Conservation (phyloP, 1,140 invertebrate species). For the Meloidogyne floridensis region DNA sequence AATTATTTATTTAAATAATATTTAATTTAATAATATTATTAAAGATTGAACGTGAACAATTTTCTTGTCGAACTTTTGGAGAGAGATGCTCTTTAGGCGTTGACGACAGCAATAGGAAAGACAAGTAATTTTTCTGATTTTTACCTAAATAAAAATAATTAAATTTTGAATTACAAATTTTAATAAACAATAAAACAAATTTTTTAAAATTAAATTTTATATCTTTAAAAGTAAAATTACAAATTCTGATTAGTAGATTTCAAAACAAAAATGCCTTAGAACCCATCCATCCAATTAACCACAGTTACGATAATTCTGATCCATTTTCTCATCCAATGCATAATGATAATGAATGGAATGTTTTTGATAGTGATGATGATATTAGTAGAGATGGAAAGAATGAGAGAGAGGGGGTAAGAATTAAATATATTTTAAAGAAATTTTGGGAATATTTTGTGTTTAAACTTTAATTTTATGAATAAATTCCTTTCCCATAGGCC, state of each 20-base stretch:
- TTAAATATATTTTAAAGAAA: no score
- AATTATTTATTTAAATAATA: no score
- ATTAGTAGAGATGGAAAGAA: neutral
- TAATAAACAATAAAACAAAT: no score
- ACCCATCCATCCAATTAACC: neutral
- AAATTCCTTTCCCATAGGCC: no score
- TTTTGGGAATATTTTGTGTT: no score
- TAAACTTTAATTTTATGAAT: no score
- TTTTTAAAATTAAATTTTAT: no score
- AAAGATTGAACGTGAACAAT: constrained; percentile 29
- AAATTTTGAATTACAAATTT: no score
- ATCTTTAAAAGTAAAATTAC: neutral
- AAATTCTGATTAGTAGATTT: neutral
- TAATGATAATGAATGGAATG: neutral
- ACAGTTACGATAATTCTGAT: neutral
- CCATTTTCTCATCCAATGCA: neutral
- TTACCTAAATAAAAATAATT: neutral
- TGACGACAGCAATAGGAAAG: neutral
- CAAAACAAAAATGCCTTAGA: neutral
- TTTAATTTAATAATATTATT: neutral
- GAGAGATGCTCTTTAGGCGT: constrained; percentile 4
- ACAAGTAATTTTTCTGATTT: neutral
- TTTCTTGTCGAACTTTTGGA: constrained; percentile 13
- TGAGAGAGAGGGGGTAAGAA: neutral
- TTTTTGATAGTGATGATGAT: neutral